These are phyloP conservation scores for Chaenodraco wilsoni DNA, from an alignment of 2,797 vertebrate genomes.

Conservation along the genomic window DNA sequence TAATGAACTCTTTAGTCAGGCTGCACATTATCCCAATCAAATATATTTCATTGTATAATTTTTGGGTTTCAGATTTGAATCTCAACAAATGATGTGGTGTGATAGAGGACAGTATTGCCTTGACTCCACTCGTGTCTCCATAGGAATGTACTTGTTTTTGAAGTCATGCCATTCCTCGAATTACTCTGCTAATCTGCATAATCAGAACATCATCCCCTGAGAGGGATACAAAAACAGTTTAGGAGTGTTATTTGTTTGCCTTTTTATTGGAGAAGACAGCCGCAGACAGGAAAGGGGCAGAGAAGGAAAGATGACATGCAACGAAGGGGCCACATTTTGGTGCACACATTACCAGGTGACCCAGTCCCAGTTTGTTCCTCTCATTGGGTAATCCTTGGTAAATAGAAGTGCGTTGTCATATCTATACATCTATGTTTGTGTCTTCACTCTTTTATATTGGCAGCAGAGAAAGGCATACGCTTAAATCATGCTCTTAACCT, in stretches of 20 bases:
- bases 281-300: no score
- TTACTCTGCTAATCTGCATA: conserved; percentile 19
- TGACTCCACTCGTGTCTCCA: conserved; percentile 4
- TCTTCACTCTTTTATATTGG: not conserved
- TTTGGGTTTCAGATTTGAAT: not conserved
- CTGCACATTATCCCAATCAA: not conserved
- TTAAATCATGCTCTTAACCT: conserved; percentile 26
- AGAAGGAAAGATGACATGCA: no score
- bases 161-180: not conserved
- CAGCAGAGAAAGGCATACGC: not conserved
- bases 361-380: not conserved
- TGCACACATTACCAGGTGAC: not conserved
- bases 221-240: not conserved
- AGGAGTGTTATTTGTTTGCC: not conserved
- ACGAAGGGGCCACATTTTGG: no score
- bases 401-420: not conserved
- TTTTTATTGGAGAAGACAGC: no score
- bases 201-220: conserved; percentile 22
- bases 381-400: not conserved
- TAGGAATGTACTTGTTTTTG: conserved; percentile 30
- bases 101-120: conserved; percentile 9
- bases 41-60: not conserved
- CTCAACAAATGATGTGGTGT: not conserved
- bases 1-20: conserved; percentile 1
- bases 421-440: not conserved